Conservation (phyloP, 2,113 vertebrate species). For the Arothron firmamentum region DNA sequence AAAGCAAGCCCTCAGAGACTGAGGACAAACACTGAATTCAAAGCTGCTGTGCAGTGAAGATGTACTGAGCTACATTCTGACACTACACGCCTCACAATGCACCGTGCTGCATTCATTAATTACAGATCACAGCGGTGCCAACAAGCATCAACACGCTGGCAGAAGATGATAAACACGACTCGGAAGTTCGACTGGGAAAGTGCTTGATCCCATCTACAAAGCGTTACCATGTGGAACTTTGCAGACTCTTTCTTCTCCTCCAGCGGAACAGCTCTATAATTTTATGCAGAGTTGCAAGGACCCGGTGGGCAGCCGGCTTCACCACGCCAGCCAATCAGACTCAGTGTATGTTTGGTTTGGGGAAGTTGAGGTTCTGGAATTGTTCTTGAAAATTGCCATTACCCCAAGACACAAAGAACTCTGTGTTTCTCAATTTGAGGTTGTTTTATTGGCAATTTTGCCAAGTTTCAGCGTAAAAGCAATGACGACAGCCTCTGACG, state of each 20-base stretch:
- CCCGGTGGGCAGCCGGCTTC: slow-evolving; percentile 16
- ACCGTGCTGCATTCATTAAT: slow-evolving; percentile 31
- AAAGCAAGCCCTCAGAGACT: neutral
- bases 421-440: neutral
- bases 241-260: slow-evolving; percentile 47
- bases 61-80: neutral
- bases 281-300: slow-evolving; percentile 36
- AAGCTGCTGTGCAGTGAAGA: slow-evolving; percentile 3
- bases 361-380: slow-evolving; percentile 12
- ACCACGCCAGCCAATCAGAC: slow-evolving; percentile 36
- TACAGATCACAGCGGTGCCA: slow-evolving; percentile 37
- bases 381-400: slow-evolving; percentile 3
- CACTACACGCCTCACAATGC: slow-evolving; percentile 8
- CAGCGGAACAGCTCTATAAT: slow-evolving; percentile 46
- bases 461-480: slow-evolving; percentile 2
- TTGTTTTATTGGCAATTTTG: neutral
- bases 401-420: neutral
- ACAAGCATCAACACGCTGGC: slow-evolving; percentile 12
- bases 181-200: neutral
- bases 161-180: slow-evolving; percentile 33
- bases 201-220: slow-evolving; percentile 35
- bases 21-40: slow-evolving; percentile 7
- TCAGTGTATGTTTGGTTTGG: slow-evolving; percentile 20
- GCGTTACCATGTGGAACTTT: slow-evolving; percentile 48
- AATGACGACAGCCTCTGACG: neutral